Percentiles rank a stretch among this genome's conserved stretches.
Conservation (phyloP, 2,113 vertebrate genomes). For the Brachionichthys hirsutus region DNA sequence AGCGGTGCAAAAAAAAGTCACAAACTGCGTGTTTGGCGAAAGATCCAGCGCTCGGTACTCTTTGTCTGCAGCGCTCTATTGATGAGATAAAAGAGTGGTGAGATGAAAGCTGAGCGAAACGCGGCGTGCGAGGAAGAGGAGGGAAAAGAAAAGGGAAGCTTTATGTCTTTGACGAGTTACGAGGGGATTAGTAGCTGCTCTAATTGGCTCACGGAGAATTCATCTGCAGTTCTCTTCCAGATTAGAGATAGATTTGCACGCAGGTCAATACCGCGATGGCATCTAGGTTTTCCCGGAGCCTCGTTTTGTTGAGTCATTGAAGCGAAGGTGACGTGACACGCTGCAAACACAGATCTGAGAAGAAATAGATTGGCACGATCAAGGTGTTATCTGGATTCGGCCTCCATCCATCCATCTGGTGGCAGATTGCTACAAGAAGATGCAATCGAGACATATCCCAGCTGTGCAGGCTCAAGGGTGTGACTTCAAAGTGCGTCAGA, state of each 20-base stretch:
- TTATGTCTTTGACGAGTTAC: constrained; percentile 58
- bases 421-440: constrained; percentile 1
- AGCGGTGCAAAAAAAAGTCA: constrained; percentile 60
- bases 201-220: constrained; percentile 73
- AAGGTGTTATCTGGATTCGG: constrained; percentile 14
- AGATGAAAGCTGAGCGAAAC: constrained; percentile 66
- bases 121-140: constrained; percentile 43
- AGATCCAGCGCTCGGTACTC: constrained; percentile 32
- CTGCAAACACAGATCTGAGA: constrained; percentile 43
- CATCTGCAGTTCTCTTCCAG: constrained; percentile 64
- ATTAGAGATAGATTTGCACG: constrained; percentile 61
- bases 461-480: background rate
- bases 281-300: constrained; percentile 20
- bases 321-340: constrained; percentile 25
- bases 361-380: constrained; percentile 26
- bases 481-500: background rate
- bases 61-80: constrained; percentile 51
- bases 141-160: constrained; percentile 26
- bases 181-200: constrained; percentile 66
- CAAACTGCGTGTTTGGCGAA: constrained; percentile 52
- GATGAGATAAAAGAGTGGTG: constrained; percentile 68
- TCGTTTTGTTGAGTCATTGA: constrained; percentile 33
- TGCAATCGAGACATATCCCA: background rate
- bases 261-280: constrained; percentile 50
- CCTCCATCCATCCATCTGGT: constrained; percentile 12